Percentiles rank a stretch among this genome's conserved stretches.
Conservation (phyloP, 2,797 vertebrate genomes). For the Alosa sapidissima region DNA sequence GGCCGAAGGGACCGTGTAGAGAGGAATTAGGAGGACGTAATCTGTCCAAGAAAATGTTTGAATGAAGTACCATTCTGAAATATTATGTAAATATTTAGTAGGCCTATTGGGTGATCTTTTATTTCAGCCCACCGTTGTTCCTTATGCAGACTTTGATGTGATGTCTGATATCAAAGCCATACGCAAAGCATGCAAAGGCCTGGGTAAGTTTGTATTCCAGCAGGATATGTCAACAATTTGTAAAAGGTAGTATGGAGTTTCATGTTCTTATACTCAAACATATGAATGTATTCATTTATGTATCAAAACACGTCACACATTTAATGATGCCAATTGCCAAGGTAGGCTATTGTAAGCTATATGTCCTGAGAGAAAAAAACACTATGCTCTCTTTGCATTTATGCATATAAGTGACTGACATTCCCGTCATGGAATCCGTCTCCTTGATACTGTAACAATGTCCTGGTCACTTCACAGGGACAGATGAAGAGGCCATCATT, state of each 20-base stretch:
- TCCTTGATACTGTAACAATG: background rate
- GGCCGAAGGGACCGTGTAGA: background rate
- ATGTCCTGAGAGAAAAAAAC: background rate
- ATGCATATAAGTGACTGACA: background rate
- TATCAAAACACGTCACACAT: background rate
- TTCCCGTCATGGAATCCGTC: background rate
- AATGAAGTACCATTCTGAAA: background rate
- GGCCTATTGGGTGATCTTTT: slow-evolving; percentile 4
- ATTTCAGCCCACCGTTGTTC: slow-evolving; percentile 73
- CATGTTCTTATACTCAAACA: background rate
- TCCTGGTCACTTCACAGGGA: slow-evolving; percentile 63
- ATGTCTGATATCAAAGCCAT: slow-evolving; percentile 75
- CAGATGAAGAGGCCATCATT: slow-evolving; percentile 75
- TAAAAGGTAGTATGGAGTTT: background rate
- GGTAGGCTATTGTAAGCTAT: background rate
- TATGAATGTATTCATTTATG: background rate
- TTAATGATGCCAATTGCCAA: background rate
- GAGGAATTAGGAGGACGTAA: background rate
- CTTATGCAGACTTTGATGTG: slow-evolving; percentile 76
- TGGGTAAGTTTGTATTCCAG: slow-evolving; percentile 63
- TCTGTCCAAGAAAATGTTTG: background rate
- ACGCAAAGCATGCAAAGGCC: slow-evolving; percentile 78
- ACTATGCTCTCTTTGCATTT: background rate
- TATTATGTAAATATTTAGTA: background rate
- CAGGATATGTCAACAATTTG: background rate